Conservation (phyloP, 2,888 invertebrate genomes). For the Lamproptera curius region DNA sequence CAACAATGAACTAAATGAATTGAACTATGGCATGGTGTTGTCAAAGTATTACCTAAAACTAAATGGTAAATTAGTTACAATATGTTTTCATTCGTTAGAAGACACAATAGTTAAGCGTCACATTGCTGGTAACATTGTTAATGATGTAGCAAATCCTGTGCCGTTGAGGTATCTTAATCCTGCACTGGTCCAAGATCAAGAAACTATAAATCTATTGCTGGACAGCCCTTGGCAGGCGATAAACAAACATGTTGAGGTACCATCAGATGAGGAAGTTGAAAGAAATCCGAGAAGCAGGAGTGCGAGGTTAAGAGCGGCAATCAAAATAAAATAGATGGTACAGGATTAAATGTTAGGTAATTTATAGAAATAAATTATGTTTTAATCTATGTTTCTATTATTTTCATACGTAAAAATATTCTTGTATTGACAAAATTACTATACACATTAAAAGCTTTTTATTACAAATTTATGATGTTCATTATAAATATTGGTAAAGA, state of each 20-base stretch:
- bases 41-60: constrained; percentile 87
- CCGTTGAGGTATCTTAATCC: constrained; percentile 85
- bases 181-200: constrained; percentile 75
- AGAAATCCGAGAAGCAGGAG: constrained; percentile 92
- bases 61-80: constrained; percentile 87
- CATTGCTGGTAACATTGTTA: constrained; percentile 85
- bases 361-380: not conserved
- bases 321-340: constrained; percentile 79
- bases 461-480: too few relatives aligned
- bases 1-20: constrained; percentile 96
- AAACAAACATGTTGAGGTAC: constrained; percentile 88
- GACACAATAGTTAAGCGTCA: constrained; percentile 96
- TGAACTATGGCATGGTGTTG: constrained; percentile 91
- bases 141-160: constrained; percentile 83
- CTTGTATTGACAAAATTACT: too few relatives aligned
- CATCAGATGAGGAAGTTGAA: constrained; percentile 84
- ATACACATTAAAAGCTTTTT: too few relatives aligned
- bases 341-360: constrained; percentile 4
- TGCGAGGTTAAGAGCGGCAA: constrained; percentile 91
- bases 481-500: too few relatives aligned
- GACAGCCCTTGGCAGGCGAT: constrained; percentile 86
- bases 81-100: constrained; percentile 96
- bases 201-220: constrained; percentile 79
- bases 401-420: too few relatives aligned
- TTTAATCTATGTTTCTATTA: not conserved